Evolutionary conservation across 2,888 invertebrate genomes (phyloP), one percentile per base, ranked within the genome.

Genomic region (Aphelenchoides bicaudatus): DNA sequence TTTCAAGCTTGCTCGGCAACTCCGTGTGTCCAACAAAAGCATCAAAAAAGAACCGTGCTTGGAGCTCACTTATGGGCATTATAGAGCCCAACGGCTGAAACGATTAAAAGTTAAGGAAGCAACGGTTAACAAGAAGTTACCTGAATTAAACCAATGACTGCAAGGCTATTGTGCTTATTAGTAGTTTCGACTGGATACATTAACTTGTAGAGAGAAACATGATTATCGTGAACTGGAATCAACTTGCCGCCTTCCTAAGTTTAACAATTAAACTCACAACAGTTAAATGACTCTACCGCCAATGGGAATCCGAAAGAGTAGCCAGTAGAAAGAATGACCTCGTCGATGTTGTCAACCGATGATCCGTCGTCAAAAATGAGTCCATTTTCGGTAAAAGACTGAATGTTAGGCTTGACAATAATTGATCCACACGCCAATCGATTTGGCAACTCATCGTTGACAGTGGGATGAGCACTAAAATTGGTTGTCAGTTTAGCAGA

Each of bases 31-130:
- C 60, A 21, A 47, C 57, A 16, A 76, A 59, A 29, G 65, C 70
- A n/a, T 70, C 72, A 43, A 64, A 75, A 39, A 81, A 82, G 65
- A 82, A 76, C 5, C 83, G 73, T 34, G 80, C 79, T 67, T 83
- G 83, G 68, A 82, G 68, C 65, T 83, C 83, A n/a, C 80, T 73
- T 1, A 82, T 79, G 0, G 83, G 82, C 73, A 81, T 79, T n/a
- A 83, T 73, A 2, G 82, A 80, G 6, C 83, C 83, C 16, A 79
- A 65, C 0, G 82, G 82, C 71, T 82, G 80, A 21, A 80, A 66
- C 56, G 19, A n/a, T n/a, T n/a, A n/a, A n/a, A n/a, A n/a, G n/a
- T n/a, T n/a, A n/a, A n/a, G n/a, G n/a, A n/a, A n/a, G n/a, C n/a
- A 19, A 52, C 19, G 6, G n/a, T 51, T n/a, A 52, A 10, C n/a